A percentile compares a stretch with the other conserved stretches of the same genome.
phyloP scores from a whole-genome alignment of 2,888 invertebrate genomes.

The Stenodema calcarata region DNA sequence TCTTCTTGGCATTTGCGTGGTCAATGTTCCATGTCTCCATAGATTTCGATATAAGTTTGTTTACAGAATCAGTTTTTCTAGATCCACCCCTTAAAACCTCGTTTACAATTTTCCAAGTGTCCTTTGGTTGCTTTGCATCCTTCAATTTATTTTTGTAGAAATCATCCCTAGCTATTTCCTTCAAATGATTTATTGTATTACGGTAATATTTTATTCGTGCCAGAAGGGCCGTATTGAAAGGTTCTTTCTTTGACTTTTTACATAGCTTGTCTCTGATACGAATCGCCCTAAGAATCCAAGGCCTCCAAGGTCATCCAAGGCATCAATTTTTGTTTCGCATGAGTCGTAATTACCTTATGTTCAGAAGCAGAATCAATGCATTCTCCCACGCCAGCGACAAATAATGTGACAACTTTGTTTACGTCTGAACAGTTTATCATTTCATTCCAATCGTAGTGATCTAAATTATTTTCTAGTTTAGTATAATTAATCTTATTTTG shows the following conservation, averaged over 20 bases:
- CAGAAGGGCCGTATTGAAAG: too few species aligned
- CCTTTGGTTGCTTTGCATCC: not conserved
- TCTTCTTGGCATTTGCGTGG: not conserved
- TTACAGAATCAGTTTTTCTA: not conserved
- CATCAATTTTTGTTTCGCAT: conserved; percentile 5
- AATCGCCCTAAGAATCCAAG: not conserved
- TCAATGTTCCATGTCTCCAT: not conserved
- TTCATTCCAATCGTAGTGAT: not conserved
- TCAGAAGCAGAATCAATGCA: not conserved
- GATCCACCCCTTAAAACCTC: not conserved
- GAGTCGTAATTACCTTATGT: not conserved
- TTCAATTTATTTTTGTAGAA: not conserved
- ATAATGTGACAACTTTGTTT: not conserved
- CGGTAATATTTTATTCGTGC: not conserved
- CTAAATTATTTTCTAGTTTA: not conserved
- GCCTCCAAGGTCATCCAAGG: not conserved
- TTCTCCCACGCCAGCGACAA: not conserved
- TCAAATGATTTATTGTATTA: too few species aligned
- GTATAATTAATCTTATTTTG: not conserved
- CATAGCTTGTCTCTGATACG: conserved; percentile 9
- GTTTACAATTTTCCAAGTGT: not conserved
- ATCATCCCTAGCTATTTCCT: not conserved
- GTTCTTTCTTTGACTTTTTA: too few species aligned
- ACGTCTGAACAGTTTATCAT: not conserved
- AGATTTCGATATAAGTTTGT: too few species aligned